Evolutionary conservation across 1,140 invertebrate species (phyloP), one percentile per base, ranked within the genome.

Genomic region (Aradophagus sp.): DNA sequence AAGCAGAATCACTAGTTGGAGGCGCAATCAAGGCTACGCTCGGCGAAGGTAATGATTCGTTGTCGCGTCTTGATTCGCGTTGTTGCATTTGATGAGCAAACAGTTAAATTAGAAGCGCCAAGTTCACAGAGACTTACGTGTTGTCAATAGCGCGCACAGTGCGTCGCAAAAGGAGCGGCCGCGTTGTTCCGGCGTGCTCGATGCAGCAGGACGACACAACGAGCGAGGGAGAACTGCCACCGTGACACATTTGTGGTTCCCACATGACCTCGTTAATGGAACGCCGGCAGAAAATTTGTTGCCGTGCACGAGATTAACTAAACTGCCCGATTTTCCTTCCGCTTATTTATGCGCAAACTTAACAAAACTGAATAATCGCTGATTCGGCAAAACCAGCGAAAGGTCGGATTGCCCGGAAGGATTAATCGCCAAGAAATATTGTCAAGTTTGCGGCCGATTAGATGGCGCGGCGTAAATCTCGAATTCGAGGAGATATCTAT

Each of bases 211-310:
- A 34, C 59, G 50, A 29, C 35, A 34, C 35, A 48, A 76, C 63
- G 56, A 14, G 35, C 53, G 26, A 68, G 65, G 63, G 61, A 67
- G 73, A 48, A 71, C 61, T 27, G 35, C 27, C 27, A 27, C 69
- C 71, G 63, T 77, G 79, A 80, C 79, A 76, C 77, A 78, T 80
- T 80, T 80, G 76, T 76, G 75, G 79, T 76, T 77, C 77, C 76
- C 74, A 50, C 62, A 77, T 72, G 77, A 75, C 61, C 55, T 31
- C 38, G 63, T 61, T 63, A 70, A 63, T 26, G 15, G 12, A 48
- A 56, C n/a, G 31, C 29, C 35, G 19, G 52, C 45, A 56, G 38
- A 67, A 58, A 67, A 59, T 68, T 58, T 67, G 63, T 58, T 44
- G 17, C 48, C 3, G 1, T 23, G 11, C 12, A 17, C 36, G 29